Base-by-base conservation (phyloP, 2,888 invertebrate species). In the Euzophera pinguis region DNA sequence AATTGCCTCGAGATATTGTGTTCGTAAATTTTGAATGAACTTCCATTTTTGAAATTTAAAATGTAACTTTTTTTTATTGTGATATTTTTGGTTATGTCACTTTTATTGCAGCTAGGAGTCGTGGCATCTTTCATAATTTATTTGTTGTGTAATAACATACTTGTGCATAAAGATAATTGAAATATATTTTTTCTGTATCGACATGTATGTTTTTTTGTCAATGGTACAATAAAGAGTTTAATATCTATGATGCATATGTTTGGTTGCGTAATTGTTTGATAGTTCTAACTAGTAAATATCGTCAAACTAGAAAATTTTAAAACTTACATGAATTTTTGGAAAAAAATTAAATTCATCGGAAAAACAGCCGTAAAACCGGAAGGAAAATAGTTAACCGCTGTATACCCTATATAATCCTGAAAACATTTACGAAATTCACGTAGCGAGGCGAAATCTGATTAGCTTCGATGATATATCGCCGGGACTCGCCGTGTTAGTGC, bases 391-490 rank as follows among this genome's bases (percentile, higher is more conserved):
- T 80, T 78, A 76, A 74, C 71, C 45, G 45, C 10, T 32, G 45
- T 67, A 69, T 69, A 66, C 73, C 73, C 75, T 75, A 75, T 79
- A 77, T 82, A 82, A 83, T 82, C 73, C 72, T 64, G 61, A 62
- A 71, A 78, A 76, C 77, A 75, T 81, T 78, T 79, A 72, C 72
- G 72, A 77, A 81, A 79, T 74, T 72, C 75, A 68, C 67, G 75
- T 60, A 71, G 71, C 67, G 76, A 72, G 75, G 69, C 71, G 77
- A 83, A 84, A 84, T 84, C 83, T 84, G 86, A 85, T 84, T 84
- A 83, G 80, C 84, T 77, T 67, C 75, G 77, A 89, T 89, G 90
- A 89, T 88, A 88, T 88, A 89, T 87, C 75, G 89, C 77, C 65
- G 65, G 67, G 76, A 84, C 84, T 79, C 80, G 74, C 69, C 84